Evolutionary conservation across 2,888 invertebrate species (phyloP).

Genomic region (Lobophora halterata): DNA sequence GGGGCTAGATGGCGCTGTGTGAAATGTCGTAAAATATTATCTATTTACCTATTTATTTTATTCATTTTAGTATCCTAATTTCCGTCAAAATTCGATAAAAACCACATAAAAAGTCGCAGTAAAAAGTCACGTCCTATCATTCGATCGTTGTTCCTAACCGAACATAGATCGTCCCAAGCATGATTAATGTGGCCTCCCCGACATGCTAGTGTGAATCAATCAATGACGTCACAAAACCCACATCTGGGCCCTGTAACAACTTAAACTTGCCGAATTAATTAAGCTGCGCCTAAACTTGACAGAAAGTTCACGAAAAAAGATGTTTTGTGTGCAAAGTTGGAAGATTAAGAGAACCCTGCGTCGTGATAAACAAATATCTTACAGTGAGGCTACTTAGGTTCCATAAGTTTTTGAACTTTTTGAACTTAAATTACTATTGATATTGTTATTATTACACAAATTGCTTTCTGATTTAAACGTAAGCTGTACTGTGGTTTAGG

Average conservation of each 20-base stretch:
- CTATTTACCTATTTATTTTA: no score
- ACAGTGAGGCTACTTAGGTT: no score
- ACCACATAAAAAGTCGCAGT: neutral
- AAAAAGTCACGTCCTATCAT: constrained; percentile 11
- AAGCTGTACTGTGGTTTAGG: no score
- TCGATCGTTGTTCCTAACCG: constrained; percentile 8
- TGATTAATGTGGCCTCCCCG: constrained; percentile 51
- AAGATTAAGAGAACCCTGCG: constrained; percentile 16
- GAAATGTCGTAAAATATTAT: no score
- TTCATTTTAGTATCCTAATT: no score
- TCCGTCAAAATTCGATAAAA: no score
- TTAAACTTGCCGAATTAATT: constrained; percentile 40
- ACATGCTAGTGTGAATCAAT: constrained; percentile 51
- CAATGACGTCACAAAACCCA: constrained; percentile 47
- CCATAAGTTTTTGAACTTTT: no score
- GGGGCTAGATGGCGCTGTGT: no score
- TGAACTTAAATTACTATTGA: no score
- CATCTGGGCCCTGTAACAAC: constrained; percentile 43
- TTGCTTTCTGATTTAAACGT: no score
- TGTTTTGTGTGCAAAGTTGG: constrained; percentile 10
- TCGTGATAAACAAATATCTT: no score
- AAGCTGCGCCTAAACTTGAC: constrained; percentile 29
- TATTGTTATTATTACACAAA: no score
- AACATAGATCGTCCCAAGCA: constrained; percentile 34
- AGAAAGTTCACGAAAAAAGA: constrained; percentile 18